Base-by-base conservation (phyloP, 1,140 invertebrate genomes). In the Cephus cinctus region DNA sequence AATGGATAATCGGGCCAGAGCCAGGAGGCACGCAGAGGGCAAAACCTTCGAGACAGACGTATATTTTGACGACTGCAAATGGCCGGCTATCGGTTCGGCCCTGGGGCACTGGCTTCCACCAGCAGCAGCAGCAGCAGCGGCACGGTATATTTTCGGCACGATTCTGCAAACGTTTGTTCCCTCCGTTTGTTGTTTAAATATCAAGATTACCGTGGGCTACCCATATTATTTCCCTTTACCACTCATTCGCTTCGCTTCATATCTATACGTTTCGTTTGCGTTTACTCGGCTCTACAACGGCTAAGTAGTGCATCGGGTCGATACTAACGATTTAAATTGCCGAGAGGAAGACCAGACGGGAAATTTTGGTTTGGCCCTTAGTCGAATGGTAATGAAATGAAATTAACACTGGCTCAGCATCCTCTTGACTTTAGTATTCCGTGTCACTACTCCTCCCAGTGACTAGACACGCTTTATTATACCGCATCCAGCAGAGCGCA, bases 61-160 rank as follows among this genome's bases (percentile, higher is more conserved):
- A 71, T 71, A 71, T 71, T 71, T 71, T 69, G 67, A 71, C 68
- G 62, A 71, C 59, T 68, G 59, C 23, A 67, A 68, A 67, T 68
- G 59, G 58, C 46, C 45, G 59, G 60, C 53, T 67, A 62, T 60
- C 53, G 49, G 43, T 16, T 38, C 16, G 50, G 46, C 47, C 56
- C 52, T 30, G 43, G 22, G 43, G 48, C 39, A 18, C 34, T 15
- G 11, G 14, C 3, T n/a, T n/a, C 19, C 20, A 25, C 25, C 21
- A 23, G 38, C 21, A 23, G 43, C 43, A 2, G 23, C 31, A 34
- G 6, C 31, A 30, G 16, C 35, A 34, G 12, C 9, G 11, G 39
- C 30, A 51, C 52, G 22, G 39, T 47, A 51, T 47, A n/a, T 58
- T 54, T 56, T 54, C 35, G 46, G 15, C 18, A 32, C 40, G 47